Evolutionary conservation across 2,888 invertebrate genomes (phyloP).

Genomic region (Himalopsyche japonica): DNA sequence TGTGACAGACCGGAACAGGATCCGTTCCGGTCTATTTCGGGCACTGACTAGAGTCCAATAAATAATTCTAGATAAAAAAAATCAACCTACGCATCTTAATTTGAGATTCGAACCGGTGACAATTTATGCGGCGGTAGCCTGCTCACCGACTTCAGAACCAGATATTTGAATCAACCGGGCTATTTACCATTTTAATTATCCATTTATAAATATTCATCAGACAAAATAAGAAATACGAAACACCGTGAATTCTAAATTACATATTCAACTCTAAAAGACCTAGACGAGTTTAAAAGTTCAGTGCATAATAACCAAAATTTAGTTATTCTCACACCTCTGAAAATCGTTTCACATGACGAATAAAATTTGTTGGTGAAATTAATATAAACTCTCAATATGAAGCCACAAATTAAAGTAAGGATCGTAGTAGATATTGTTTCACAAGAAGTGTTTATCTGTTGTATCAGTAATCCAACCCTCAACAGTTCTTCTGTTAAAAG

Average conservation of each 20-base stretch:
- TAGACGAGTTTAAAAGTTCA: not conserved
- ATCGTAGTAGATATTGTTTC: no score
- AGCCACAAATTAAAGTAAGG: no score
- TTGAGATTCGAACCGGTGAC: conserved; percentile 16
- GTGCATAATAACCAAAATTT: not conserved
- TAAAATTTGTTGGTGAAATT: no score
- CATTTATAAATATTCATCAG: conserved; percentile 2
- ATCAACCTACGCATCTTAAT: conserved; percentile 21
- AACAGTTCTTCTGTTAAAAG: no score
- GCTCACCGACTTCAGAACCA: not conserved
- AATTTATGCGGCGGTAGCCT: conserved; percentile 14
- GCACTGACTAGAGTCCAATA: not conserved
- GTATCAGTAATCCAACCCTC: no score
- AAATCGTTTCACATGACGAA: not conserved
- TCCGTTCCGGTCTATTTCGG: not conserved
- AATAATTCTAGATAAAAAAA: not conserved
- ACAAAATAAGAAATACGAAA: not conserved
- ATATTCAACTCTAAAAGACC: not conserved
- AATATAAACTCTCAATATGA: no score
- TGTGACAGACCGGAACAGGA: not conserved
- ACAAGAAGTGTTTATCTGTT: no score
- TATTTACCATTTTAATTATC: conserved; percentile 4
- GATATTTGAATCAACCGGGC: not conserved
- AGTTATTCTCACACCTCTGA: not conserved
- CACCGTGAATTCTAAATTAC: not conserved